A percentile compares a stretch with the other conserved stretches of the same genome.
Conservation (phyloP, 2,797 vertebrate genomes). For the Melanotaenia pygmaea region DNA sequence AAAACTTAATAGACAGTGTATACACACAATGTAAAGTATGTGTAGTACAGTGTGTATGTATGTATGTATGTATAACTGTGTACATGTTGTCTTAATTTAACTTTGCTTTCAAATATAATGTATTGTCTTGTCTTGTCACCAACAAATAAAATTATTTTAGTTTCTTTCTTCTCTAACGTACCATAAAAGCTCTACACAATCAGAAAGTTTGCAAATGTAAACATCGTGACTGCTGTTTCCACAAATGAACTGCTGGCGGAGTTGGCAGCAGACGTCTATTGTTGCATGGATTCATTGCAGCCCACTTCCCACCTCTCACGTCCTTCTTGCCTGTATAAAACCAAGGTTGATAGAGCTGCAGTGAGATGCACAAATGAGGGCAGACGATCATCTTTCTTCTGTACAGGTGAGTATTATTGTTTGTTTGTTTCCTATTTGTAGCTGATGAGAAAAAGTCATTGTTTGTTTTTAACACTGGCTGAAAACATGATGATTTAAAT, state of each 20-base stretch:
- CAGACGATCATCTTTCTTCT: constrained; percentile 38
- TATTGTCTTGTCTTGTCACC: no score
- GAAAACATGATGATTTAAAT: no score
- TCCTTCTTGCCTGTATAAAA: constrained; percentile 25
- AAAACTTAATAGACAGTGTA: no score
- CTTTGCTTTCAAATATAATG: no score
- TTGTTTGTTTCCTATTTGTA: constrained; percentile 11
- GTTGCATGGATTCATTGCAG: constrained; percentile 61
- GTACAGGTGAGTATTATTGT: constrained; percentile 59
- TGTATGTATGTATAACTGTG: no score
- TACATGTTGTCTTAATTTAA: no score
- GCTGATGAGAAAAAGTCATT: neutral
- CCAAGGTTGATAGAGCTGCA: constrained; percentile 36
- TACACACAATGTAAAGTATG: no score
- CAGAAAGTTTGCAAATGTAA: neutral
- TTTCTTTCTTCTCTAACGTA: no score
- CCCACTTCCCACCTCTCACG: constrained; percentile 43
- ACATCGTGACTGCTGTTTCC: neutral
- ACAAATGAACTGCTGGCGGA: constrained; percentile 31
- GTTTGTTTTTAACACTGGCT: no score
- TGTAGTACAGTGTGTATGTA: no score
- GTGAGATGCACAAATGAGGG: constrained; percentile 41
- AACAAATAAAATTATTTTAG: no score
- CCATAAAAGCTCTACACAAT: neutral
- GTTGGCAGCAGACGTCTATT: constrained; percentile 56